These are phyloP conservation scores for Lerista edwardsae DNA, from an alignment of 2,797 vertebrate genomes.

Conservation along the genomic window DNA sequence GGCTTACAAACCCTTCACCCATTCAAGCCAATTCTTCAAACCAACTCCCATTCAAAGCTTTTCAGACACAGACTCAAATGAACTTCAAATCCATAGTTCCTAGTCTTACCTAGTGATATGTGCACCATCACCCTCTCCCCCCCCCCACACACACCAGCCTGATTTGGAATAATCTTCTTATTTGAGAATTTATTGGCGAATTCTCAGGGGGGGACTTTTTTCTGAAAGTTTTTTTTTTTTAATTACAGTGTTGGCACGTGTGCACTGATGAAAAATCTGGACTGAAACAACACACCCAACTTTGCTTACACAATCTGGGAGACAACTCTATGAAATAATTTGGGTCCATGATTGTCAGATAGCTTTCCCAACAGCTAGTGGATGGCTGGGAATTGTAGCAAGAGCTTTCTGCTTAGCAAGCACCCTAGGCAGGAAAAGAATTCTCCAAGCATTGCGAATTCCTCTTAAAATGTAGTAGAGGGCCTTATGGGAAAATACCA, in stretches of 20 bases:
- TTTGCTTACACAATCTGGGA: background rate
- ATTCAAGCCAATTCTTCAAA: background rate
- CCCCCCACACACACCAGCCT: too few relatives aligned
- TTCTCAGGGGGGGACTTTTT: too few relatives aligned
- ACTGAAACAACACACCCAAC: background rate
- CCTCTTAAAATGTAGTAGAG: conserved; percentile 38
- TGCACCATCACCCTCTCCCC: too few relatives aligned
- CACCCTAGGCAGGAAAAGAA: conserved; percentile 25
- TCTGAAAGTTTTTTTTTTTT: too few relatives aligned
- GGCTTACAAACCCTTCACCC: background rate
- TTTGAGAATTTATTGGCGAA: too few relatives aligned
- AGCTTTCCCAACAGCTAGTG: conserved; percentile 3
- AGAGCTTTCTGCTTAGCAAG: conserved; percentile 23
- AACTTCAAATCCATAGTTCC: too few relatives aligned
- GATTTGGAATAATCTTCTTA: too few relatives aligned
- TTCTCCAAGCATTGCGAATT: conserved; percentile 37
- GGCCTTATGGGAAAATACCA: conserved; percentile 43
- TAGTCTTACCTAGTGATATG: too few relatives aligned
- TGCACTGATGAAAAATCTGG: background rate
- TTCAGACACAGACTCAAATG: too few relatives aligned
- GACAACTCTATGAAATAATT: background rate
- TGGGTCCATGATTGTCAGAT: background rate
- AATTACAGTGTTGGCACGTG: too few relatives aligned
- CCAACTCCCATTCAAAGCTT: background rate
- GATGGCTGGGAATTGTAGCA: background rate